These are phyloP conservation scores for Alexandromys fortis DNA, from an alignment of 2,113 vertebrate species.

Conservation along the genomic window DNA sequence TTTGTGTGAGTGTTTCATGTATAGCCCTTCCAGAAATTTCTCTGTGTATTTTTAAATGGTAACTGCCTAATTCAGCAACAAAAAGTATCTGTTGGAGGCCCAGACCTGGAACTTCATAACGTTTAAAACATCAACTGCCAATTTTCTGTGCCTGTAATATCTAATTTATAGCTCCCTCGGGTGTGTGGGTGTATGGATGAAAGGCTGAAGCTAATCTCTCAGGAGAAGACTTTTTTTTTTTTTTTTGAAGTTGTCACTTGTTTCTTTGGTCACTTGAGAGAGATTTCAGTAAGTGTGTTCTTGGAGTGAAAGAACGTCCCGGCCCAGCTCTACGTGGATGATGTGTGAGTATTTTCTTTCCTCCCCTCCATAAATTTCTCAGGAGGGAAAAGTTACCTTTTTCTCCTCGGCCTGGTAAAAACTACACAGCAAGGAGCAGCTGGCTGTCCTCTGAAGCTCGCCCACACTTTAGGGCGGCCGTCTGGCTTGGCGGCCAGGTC, in stretches of 20 bases:
- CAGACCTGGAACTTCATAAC: conserved; percentile 74
- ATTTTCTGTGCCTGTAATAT: conserved; percentile 79
- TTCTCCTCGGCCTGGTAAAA: conserved; percentile 32
- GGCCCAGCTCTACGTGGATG: neutral
- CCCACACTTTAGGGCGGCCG: conserved; percentile 36
- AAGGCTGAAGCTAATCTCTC: conserved; percentile 79
- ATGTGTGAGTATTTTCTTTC: conserved; percentile 19
- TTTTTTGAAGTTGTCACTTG: conserved; percentile 59
- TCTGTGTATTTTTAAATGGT: conserved; percentile 74
- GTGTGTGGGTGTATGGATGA: conserved; percentile 83
- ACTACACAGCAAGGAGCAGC: conserved; percentile 17
- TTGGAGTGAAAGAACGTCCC: neutral
- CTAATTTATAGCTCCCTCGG: conserved; percentile 84
- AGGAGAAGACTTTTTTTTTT: conserved; percentile 79
- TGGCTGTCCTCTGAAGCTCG: conserved; percentile 38
- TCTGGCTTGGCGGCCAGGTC: neutral
- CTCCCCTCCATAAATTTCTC: conserved; percentile 37
- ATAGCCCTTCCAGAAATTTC: conserved; percentile 58
- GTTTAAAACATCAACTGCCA: conserved; percentile 72
- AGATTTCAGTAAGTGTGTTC: conserved; percentile 6
- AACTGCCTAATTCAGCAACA: conserved; percentile 74
- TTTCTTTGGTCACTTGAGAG: conserved; percentile 55
- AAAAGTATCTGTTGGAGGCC: conserved; percentile 69
- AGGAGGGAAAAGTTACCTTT: neutral
- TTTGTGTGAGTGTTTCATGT: conserved; percentile 50